Evolutionary conservation across 2,888 invertebrate genomes (phyloP), one percentile per base, ranked within the genome.

Genomic region (Lithophane leautieri): DNA sequence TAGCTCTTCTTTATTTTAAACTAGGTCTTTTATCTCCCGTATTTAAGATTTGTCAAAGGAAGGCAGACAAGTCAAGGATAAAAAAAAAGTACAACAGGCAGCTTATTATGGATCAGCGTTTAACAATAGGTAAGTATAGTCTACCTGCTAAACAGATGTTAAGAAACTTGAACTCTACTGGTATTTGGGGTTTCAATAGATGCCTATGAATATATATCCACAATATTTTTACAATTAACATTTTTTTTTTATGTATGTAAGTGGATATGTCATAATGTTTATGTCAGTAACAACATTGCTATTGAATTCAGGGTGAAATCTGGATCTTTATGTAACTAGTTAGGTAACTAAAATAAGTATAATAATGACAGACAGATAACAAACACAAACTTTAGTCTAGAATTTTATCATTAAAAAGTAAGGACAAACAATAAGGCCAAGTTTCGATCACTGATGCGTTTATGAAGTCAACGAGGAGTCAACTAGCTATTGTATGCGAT

Each of bases 381-480:
- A 12, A 22, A 28, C 19, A 19, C 12, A 47, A 44, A 44, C 12
- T 28, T 50, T 22, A 65, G n/a, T 52, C 58, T 65, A 58, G 47
- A 82, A 52, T n/a, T 44, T 34, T 58, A 19, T 28, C 34, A 65
- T 60, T 19, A 68, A 62, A 77, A 83, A 72, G 25, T 56, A 83
- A 72, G 62, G 62, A 80, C 62, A 63, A 54, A 67, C 34, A 83
- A 56, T 52, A 81, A 69, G 67, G 68, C 56, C 81, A 73, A 61
- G 81, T 81, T 84, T 84, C 75, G 73, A 81, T 68, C 70, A 63
- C 54, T 69, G 68, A 67, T 71, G 78, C 44, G 65, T 82, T 63
- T 70, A 66, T 71, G 63, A 74, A 84, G 68, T 83, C 68, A 81
- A 81, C n/a, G 84, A 65, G 81, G 62, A 81, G 63, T 83, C 74